Evolutionary conservation across 2,888 invertebrate genomes (phyloP).

Genomic region (Ophion ventricosus): DNA sequence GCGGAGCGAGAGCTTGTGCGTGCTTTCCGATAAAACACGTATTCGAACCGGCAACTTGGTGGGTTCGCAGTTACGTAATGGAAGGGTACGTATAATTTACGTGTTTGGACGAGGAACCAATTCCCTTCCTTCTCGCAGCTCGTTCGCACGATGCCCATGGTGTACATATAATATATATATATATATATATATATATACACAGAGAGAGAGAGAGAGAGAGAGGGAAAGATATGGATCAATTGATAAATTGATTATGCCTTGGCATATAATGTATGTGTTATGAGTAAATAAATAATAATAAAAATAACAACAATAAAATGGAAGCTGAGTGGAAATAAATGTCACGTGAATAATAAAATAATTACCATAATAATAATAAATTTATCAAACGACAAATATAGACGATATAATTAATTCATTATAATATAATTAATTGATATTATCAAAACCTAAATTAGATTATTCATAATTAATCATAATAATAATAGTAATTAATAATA

Average conservation of each 20-base stretch:
- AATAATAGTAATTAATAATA: no score
- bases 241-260: neutral
- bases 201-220: neutral
- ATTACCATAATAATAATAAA: no score
- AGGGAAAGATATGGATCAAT: neutral
- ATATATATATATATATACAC: no score
- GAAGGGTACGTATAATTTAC: conserved; percentile 46
- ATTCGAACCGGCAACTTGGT: conserved; percentile 18
- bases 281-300: no score
- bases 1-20: neutral
- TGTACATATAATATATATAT: no score
- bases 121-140: neutral
- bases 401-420: no score
- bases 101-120: conserved; percentile 45
- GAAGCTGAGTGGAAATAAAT: no score
- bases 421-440: neutral
- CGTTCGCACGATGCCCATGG: no score
- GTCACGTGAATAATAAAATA: no score
- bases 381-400: no score
- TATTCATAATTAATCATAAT: neutral
- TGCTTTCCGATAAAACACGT: conserved; percentile 37
- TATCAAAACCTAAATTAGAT: neutral
- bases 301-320: no score
- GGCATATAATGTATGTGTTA: neutral
- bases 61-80: conserved; percentile 8